These are phyloP conservation scores for Mizuhopecten yessoensis DNA, from an alignment of 1,140 invertebrate genomes.

Conservation along the genomic window DNA sequence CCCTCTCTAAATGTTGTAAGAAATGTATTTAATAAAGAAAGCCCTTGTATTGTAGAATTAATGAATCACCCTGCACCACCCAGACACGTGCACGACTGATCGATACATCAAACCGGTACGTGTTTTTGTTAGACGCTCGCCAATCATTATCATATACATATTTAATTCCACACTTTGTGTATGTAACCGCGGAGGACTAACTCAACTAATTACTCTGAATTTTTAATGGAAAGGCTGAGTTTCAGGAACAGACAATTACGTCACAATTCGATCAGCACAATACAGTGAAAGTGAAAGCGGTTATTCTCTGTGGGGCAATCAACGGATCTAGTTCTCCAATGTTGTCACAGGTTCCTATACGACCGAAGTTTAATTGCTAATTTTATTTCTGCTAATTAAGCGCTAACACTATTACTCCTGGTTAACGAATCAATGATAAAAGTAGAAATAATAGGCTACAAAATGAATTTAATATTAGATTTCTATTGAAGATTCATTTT, in stretches of 20 bases:
- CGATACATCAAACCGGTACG: not conserved
- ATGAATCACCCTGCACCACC: not conserved
- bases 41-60: not conserved
- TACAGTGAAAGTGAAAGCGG: constrained; percentile 8
- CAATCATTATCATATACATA: constrained; percentile 40
- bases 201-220: constrained; percentile 28
- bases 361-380: not conserved
- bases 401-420: not conserved
- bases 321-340: not conserved
- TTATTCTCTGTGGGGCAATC: not conserved
- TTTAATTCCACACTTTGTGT: constrained; percentile 34
- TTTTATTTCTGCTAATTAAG: constrained; percentile 40
- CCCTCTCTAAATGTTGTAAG: not conserved
- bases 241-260: constrained; percentile 8
- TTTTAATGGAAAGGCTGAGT: not conserved
- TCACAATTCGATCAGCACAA: not conserved
- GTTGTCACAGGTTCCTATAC: not conserved
- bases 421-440: constrained; percentile 21
- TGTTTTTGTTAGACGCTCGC: constrained; percentile 23
- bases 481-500: constrained; percentile 2
- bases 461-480: not conserved
- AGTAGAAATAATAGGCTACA: constrained; percentile 18
- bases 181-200: constrained; percentile 31
- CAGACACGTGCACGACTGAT: not conserved
- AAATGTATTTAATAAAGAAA: not conserved